Conservation (phyloP, 64 coral and sea anemone genomes). For the Stichodactyla mertensii region DNA sequence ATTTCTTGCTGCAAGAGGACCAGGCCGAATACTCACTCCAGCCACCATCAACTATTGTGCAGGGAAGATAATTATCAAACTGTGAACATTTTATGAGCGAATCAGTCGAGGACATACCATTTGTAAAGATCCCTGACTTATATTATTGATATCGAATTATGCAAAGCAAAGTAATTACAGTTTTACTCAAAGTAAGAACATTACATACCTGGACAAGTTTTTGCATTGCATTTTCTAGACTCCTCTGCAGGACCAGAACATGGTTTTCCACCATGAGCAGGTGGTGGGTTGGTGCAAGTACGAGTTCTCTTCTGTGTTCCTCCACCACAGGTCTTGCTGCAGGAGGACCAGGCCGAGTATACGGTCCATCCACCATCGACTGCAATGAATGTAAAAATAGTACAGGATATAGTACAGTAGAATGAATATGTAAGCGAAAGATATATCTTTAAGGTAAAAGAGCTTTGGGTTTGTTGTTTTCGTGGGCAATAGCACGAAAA, state of each 20-base stretch:
- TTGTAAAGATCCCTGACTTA: background rate
- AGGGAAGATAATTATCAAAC: background rate
- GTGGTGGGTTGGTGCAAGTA: background rate
- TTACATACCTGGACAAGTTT: background rate
- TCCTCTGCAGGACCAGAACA: background rate
- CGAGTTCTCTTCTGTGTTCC: conserved; percentile 9
- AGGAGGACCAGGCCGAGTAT: background rate
- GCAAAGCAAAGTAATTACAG: too few relatives aligned
- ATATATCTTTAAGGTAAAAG: background rate
- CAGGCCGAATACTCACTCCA: background rate
- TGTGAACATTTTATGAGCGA: too few relatives aligned
- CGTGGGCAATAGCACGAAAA: too few relatives aligned
- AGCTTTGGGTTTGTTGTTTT: too few relatives aligned
- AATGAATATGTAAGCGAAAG: background rate
- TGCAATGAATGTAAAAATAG: background rate
- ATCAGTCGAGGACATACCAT: too few relatives aligned
- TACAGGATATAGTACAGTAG: background rate
- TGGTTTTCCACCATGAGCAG: conserved; percentile 1
- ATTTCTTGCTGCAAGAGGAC: conserved; percentile 9
- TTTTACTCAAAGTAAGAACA: background rate
- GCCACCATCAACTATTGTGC: background rate
- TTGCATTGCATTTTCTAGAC: background rate
- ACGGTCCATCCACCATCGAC: conserved; percentile 1
- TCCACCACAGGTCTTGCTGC: conserved; percentile 3
- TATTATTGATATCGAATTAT: too few relatives aligned